These are phyloP conservation scores for Chrysomela aeneicollis DNA, from an alignment of 2,888 invertebrate genomes.

Conservation along the genomic window DNA sequence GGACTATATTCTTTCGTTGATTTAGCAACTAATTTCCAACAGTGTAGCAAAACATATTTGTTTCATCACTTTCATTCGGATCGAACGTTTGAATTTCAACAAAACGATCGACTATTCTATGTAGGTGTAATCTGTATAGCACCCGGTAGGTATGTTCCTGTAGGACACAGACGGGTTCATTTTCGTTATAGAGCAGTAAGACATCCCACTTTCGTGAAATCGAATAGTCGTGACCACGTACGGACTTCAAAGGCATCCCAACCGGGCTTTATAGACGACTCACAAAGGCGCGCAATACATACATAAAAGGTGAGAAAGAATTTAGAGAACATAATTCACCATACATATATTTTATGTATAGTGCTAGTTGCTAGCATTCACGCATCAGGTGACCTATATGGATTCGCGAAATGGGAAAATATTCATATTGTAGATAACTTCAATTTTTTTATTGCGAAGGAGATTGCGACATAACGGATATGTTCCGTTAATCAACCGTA, in stretches of 20 bases:
- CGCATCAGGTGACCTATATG: too few species aligned
- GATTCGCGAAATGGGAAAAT: too few species aligned
- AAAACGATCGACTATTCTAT: too few species aligned
- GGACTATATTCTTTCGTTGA: too few species aligned
- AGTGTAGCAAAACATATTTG: too few species aligned
- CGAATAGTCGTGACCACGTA: constrained; percentile 9
- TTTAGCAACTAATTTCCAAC: too few species aligned
- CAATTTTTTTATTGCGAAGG: too few species aligned
- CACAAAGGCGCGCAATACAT: constrained; percentile 13
- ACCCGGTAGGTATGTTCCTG: not conserved
- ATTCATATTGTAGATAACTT: too few species aligned
- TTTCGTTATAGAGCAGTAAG: not conserved
- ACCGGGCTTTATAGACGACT: constrained; percentile 12
- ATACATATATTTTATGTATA: not conserved
- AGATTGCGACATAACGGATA: too few species aligned
- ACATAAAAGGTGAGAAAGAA: constrained; percentile 16
- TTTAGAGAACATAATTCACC: constrained; percentile 6
- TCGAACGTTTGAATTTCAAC: too few species aligned
- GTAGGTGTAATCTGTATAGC: not conserved
- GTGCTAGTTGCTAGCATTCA: constrained; percentile 14
- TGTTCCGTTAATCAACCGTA: too few species aligned
- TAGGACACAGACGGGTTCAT: not conserved
- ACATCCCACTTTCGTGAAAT: constrained; percentile 7
- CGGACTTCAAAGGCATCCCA: constrained; percentile 15
- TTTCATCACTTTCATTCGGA: not conserved